Evolutionary conservation across 2,113 vertebrate genomes (phyloP), one percentile per base, ranked within the genome.

Genomic region (Colinus virginianus): DNA sequence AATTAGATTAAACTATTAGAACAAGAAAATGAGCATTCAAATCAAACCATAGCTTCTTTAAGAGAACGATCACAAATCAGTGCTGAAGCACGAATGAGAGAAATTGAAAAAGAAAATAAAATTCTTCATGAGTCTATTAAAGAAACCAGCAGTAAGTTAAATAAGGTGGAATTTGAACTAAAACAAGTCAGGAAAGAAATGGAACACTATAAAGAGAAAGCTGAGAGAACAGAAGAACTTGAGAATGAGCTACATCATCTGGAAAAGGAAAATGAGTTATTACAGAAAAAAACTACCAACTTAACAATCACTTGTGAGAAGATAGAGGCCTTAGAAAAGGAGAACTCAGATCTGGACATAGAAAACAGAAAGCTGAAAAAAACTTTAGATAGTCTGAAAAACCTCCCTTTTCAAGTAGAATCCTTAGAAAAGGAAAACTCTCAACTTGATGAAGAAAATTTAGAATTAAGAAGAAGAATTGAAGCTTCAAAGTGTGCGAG

Each of bases 41-140:
- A 98, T 96, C 98, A 99, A 96, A 99, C 99, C 0, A 97, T 99
- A 74, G 87, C 98, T 25, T 98, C 99, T 14, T 97, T 99, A 72
- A 98, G 99, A 58, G 99, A 99, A 86, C 98, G 99, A 28, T 99
- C 98, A 23, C 99, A 99, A 96, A 99, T 99, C 55, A 98, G 99
- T 51, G 98, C 99, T 5, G 99, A 99, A 97, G 99, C 99, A 0
- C 98, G 99, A 55, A 98, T 99, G 84, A 99, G 98, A 93, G 99
- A 99, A 67, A 98, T 99, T 80, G 99, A 99, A 93, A 99, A 99
- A 87, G 99, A 99, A 95, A 99, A 99, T 74, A 98, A 98, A 61
- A 97, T 99, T 87, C 98, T 99, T 30, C 99, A 99, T 17, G 99
- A 99, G 85, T 99, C 99, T 69, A 99, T 99, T 92, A 99, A 99